phyloP scores from a whole-genome alignment of 2,797 vertebrate genomes.

The Parambassis ranga region DNA sequence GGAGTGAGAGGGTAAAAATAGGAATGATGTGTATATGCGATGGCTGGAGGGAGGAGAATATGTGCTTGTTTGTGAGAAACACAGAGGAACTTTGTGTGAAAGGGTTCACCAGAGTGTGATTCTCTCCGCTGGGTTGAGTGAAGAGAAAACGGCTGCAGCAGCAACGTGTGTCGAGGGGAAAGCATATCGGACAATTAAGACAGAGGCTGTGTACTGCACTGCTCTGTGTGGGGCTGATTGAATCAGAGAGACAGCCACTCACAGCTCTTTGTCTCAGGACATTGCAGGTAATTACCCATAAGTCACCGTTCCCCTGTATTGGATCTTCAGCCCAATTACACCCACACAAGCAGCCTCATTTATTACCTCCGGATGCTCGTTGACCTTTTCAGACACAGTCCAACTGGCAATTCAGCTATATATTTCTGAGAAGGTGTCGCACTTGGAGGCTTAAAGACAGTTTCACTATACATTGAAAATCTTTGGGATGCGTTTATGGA shows the following conservation, averaged over 20 bases:
- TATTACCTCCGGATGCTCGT: conserved; percentile 76
- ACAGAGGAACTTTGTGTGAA: conserved; percentile 44
- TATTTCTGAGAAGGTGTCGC: conserved; percentile 35
- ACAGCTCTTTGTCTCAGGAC: conserved; percentile 80
- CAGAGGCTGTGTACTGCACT: conserved; percentile 72
- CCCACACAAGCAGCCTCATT: conserved; percentile 72
- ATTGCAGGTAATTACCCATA: conserved; percentile 85
- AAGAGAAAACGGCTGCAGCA: conserved; percentile 58
- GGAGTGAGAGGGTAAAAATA: background rate
- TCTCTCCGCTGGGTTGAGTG: conserved; percentile 42
- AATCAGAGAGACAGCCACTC: conserved; percentile 77
- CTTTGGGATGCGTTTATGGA: no score
- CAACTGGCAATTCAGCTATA: conserved; percentile 57
- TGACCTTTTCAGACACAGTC: conserved; percentile 79
- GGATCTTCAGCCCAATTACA: conserved; percentile 81
- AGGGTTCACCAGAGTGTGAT: conserved; percentile 44
- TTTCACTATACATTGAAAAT: background rate
- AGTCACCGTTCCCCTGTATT: conserved; percentile 79
- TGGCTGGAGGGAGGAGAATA: conserved; percentile 9
- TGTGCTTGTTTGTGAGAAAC: conserved; percentile 42
- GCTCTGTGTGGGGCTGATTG: conserved; percentile 82
- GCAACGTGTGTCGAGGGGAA: conserved; percentile 64
- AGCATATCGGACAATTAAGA: conserved; percentile 84
- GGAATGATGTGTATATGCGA: background rate
- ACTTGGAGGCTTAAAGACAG: conserved; percentile 16